Evolutionary conservation across 2,113 vertebrate species (phyloP).

Genomic region (Plecotus auritus): DNA sequence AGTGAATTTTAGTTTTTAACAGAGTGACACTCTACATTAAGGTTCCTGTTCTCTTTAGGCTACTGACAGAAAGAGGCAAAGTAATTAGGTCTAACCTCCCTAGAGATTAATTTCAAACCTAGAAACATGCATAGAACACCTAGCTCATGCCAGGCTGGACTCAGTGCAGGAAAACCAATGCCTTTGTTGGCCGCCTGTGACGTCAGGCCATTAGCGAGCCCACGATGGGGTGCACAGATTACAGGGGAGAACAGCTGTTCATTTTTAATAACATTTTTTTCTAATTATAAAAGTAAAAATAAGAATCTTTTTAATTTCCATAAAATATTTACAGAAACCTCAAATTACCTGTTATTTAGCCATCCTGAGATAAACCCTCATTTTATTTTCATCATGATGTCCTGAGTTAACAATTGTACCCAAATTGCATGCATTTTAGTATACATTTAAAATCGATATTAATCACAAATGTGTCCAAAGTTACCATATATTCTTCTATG

Average conservation of each 20-base stretch:
- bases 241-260: background rate
- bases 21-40: background rate
- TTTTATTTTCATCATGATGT: background rate
- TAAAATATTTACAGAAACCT: background rate
- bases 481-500: background rate
- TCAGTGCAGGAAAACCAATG: background rate
- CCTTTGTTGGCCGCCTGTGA: background rate
- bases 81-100: background rate
- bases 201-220: background rate
- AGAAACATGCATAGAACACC: background rate
- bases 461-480: background rate
- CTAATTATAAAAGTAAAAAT: background rate
- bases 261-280: background rate
- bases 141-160: background rate
- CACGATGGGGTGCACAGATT: background rate
- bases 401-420: background rate
- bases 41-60: background rate
- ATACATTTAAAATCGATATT: constrained; percentile 9
- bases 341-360: background rate
- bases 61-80: background rate
- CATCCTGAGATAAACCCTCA: background rate
- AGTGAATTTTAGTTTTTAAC: background rate
- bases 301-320: background rate
- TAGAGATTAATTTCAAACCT: background rate
- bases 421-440: background rate